Base-by-base conservation (phyloP, 2,797 vertebrate species). In the Chrosomus eos region DNA sequence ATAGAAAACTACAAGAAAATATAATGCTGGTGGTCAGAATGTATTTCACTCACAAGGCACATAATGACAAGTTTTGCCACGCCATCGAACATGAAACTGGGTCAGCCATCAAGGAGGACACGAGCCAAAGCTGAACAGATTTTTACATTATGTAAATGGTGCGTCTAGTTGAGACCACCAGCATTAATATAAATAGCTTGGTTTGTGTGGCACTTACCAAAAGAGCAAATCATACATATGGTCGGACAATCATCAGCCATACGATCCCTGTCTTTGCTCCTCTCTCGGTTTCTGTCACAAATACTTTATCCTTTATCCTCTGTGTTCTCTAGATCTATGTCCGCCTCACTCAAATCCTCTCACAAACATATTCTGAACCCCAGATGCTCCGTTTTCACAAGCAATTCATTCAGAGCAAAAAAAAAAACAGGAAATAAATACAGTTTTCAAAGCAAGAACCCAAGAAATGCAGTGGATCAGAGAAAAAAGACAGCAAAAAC, bases 71-170 rank as follows among this genome's bases (percentile, higher is more conserved):
- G 62, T 71, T 85, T 70, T 60, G n/a, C 68, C 75, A 84, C 48
- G n/a, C 40, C 38, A 51, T 71, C 76, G 45, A 71, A 85, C 51
- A 73, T 33, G 40, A 77, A 82, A 82, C 53, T 72, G 71, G 75
- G 62, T 78, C 62, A 84, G 82, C 14, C 82, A 40, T 53, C 60
- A 38, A 76, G 26, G 31, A 70, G 31, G n/a, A 68, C 74, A 53
- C 2, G 18, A 53, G 66, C 73, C 43, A 77, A 76, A 64, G 73
- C 31, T 66, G 73, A 75, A 67, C 64, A 70, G 67, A 77, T 84
- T 77, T 83, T 38, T 64, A 75, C 71, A 75, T 83, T 83, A 83
- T 75, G 81, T 74, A 73, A 82, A 82, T 66, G 51, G 19, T 14
- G 43, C n/a, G 82, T 55, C 73, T 76, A 16, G 19, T 28, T 21